Conservation (phyloP, 2,888 invertebrate species). For the Drosophila eohydei region DNA sequence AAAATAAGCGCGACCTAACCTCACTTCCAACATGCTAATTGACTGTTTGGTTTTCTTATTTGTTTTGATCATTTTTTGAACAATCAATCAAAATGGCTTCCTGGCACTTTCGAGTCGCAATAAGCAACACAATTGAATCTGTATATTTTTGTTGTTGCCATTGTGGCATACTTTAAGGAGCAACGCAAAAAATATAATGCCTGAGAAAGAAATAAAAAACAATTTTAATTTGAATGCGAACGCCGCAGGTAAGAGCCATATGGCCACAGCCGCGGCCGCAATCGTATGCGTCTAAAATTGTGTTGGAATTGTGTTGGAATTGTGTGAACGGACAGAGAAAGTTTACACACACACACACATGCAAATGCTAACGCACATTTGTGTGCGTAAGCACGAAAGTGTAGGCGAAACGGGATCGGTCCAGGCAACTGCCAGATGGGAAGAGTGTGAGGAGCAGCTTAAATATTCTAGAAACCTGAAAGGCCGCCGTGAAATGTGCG, state of each 20-base stretch:
- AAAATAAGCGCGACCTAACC: constrained; percentile 36
- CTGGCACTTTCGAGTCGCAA: not conserved
- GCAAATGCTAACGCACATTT: constrained; percentile 4
- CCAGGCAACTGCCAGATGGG: constrained; percentile 25
- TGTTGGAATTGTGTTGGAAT: constrained; percentile 41
- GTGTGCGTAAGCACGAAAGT: constrained; percentile 18
- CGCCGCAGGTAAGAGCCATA: constrained; percentile 35
- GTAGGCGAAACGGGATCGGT: constrained; percentile 14
- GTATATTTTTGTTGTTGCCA: not conserved
- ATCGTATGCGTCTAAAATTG: constrained; percentile 54
- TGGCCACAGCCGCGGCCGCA: constrained; percentile 32
- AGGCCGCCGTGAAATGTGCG: constrained; percentile 51
- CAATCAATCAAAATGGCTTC: constrained; percentile 16
- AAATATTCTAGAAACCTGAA: constrained; percentile 51
- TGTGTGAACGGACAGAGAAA: constrained; percentile 22
- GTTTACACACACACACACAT: constrained; percentile 9
- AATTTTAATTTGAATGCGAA: constrained; percentile 24
- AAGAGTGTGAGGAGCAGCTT: constrained; percentile 27
- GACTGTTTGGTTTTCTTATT: constrained; percentile 5
- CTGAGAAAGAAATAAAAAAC: not conserved
- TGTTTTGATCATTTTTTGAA: constrained; percentile 1
- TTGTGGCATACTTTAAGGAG: constrained; percentile 47
- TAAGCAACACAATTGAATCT: not conserved
- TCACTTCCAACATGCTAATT: constrained; percentile 28
- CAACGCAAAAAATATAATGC: not conserved